A percentile compares a stretch with the other conserved stretches of the same genome.
Evolutionary conservation across 1,140 invertebrate genomes (phyloP).

Genomic region (Semibalanus balanoides): DNA sequence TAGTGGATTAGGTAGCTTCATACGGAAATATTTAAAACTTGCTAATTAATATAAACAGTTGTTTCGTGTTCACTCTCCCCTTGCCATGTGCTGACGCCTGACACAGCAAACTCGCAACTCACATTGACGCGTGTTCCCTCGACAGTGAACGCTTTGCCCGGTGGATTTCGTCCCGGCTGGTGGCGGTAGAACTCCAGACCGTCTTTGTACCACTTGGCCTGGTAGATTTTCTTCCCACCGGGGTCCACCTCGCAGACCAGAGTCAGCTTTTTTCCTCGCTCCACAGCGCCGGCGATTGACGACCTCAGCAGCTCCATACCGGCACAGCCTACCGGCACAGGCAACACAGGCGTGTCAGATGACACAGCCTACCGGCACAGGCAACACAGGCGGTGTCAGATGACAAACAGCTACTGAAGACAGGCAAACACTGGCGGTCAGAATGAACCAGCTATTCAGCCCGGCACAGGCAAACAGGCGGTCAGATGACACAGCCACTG

Average conservation of each 20-base stretch:
- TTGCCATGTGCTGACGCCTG: too few species aligned
- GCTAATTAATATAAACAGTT: too few species aligned
- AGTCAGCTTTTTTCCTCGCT: not conserved
- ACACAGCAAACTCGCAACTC: not conserved
- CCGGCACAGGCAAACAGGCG: too few species aligned
- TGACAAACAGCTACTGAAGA: too few species aligned
- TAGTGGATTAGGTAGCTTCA: too few species aligned
- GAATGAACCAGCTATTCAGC: too few species aligned
- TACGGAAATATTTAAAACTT: too few species aligned
- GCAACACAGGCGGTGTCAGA: too few species aligned
- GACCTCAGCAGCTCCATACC: not conserved
- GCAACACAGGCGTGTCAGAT: too few species aligned
- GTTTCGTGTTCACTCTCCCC: too few species aligned
- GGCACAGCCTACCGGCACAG: not conserved
- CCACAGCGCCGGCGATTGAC: not conserved
- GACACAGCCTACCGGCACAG: not conserved
- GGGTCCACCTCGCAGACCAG: not conserved
- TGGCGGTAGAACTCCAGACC: slow-evolving; percentile 19
- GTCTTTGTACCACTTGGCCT: slow-evolving; percentile 22
- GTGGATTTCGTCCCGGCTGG: slow-evolving; percentile 7
- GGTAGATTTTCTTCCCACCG: slow-evolving; percentile 17
- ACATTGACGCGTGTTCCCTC: not conserved
- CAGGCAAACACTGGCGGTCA: too few species aligned
- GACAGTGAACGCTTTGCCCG: not conserved
- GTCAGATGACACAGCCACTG: too few species aligned